phyloP scores from a whole-genome alignment of 2,888 invertebrate genomes.

The Lithophane ornitopus region DNA sequence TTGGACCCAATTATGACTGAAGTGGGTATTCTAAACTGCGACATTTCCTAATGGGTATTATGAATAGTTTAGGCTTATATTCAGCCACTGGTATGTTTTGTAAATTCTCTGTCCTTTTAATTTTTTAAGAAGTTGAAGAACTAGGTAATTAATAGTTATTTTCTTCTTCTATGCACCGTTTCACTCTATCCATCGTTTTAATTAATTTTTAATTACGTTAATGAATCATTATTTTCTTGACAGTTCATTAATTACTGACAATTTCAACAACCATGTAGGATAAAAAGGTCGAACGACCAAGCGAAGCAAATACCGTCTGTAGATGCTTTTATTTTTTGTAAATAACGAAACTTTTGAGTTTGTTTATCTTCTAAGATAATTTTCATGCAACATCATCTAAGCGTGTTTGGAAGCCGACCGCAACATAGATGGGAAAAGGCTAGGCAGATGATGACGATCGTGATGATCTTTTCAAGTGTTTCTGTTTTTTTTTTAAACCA shows the following conservation, averaged over 20 bases:
- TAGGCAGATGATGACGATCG: not conserved
- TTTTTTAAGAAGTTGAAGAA: not conserved
- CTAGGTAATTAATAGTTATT: not conserved
- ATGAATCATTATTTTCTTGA: constrained; percentile 3
- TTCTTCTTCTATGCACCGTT: not conserved
- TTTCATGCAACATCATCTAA: not conserved
- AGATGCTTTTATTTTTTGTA: not conserved
- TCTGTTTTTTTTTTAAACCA: too few species aligned
- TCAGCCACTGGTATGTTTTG: not conserved
- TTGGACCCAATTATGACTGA: constrained; percentile 6
- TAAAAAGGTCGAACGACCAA: not conserved
- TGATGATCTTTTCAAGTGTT: not conserved
- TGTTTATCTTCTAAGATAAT: not conserved
- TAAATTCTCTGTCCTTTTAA: too few species aligned
- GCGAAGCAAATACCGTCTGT: not conserved
- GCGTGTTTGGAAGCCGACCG: not conserved
- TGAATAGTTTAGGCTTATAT: not conserved
- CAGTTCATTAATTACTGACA: constrained; percentile 4
- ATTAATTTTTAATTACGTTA: not conserved
- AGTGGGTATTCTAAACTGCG: not conserved
- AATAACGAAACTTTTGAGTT: not conserved
- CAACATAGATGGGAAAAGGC: not conserved
- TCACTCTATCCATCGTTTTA: not conserved
- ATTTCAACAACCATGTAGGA: not conserved
- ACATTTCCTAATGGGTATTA: not conserved